These are phyloP conservation scores for Melangyna quadrimaculata DNA, from an alignment of 2,888 invertebrate species.

Conservation along the genomic window DNA sequence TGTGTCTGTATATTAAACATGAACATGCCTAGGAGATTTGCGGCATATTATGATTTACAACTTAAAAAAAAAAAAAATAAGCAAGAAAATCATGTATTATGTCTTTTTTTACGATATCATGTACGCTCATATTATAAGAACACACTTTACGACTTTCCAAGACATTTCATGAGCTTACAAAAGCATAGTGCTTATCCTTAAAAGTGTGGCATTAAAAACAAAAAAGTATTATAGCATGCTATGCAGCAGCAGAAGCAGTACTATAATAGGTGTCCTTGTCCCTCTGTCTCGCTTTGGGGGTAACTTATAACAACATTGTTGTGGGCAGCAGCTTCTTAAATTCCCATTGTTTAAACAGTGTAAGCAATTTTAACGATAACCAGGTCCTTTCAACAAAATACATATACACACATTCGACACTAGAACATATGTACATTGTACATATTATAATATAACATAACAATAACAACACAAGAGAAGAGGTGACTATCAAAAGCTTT, in stretches of 20 bases:
- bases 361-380: constrained; percentile 34
- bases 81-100: not conserved
- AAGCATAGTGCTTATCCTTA: constrained; percentile 45
- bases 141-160: constrained; percentile 55
- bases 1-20: not conserved
- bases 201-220: constrained; percentile 29
- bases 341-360: constrained; percentile 20
- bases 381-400: constrained; percentile 14
- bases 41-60: constrained; percentile 44
- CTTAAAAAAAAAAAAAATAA: not conserved
- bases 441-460: not conserved
- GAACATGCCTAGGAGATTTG: constrained; percentile 32
- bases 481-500: constrained; percentile 25
- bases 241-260: not conserved
- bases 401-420: not conserved
- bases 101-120: constrained; percentile 56
- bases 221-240: not conserved
- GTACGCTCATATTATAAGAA: constrained; percentile 49
- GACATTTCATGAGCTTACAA: constrained; percentile 53
- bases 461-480: not conserved
- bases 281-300: not conserved
- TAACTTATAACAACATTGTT: constrained; percentile 39
- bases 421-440: not conserved
- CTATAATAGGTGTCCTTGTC: not conserved
- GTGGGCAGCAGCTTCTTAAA: constrained; percentile 41